Base-by-base conservation (phyloP, 2,888 invertebrate species). In the Dicranocentrus wangi region DNA sequence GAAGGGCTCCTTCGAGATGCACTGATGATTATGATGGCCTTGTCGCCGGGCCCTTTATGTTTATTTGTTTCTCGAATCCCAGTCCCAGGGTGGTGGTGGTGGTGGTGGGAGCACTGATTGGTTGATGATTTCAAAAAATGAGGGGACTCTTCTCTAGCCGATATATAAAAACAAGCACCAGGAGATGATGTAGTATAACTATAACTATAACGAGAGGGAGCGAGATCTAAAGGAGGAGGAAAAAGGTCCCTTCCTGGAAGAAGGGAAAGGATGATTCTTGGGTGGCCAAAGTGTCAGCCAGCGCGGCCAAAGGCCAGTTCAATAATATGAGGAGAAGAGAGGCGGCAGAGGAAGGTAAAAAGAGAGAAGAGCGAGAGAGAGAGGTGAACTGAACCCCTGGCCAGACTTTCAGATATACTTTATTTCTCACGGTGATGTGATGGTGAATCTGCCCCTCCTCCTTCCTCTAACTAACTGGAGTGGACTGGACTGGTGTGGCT, bases 291-390 rank as follows among this genome's bases (percentile, higher is more conserved):
- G n/a, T n/a, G 61, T 63, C 61, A 70, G 75, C 75, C 75, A 70
- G 63, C 63, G 39, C 43, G 75, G 69, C 63, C 65, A 70, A 55
- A 75, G 81, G 81, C 75, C 70, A 73, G 47, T 25, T 19, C 28
- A 32, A n/a, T n/a, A n/a, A n/a, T n/a, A n/a, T n/a, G n/a, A n/a
- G n/a, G n/a, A n/a, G n/a, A n/a, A n/a, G n/a, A n/a, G n/a, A n/a
- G n/a, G 23, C 19, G 25, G 47, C 3, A 58, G 47, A 69, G 19
- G 25, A 19, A 13, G 25, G 13, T 15, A 39, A 58, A 43, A 39
- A 65, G 17, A 43, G 39, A 19, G 21, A 61, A 43, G 68, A 19
- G 60, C 27, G 28, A 28, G 19, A 53, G 28, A 51, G 32, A 39
- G 39, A 63, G 66, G 66, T 27, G 47, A 66, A 60, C 19, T 61